Base-by-base conservation (phyloP, 2,113 vertebrate species). In the Cariama cristata region DNA sequence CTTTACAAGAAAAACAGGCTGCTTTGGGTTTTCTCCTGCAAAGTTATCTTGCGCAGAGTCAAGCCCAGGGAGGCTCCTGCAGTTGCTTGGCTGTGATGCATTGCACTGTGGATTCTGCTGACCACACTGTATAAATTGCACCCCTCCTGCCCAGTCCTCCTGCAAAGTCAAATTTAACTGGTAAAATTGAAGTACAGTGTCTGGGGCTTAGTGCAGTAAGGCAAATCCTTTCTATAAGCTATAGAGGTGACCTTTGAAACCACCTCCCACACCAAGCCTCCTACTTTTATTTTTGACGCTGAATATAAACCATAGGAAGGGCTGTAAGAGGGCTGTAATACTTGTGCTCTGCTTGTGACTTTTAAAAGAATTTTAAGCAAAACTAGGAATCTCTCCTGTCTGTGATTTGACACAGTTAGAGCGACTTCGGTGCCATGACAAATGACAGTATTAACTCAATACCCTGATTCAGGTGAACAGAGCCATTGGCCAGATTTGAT, bases 181-280 rank as follows among this genome's bases (percentile, higher is more conserved):
- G 92, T 62, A 26, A 67, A 79, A 85, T 72, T 82, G 88, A 96
- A 96, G 93, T 40, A n/a, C 45, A 7, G 38, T 67, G 87, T 88
- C 95, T 93, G 71, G 73, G 73, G 63, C 62, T 90, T 96, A 93
- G 87, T 44, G 73, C 71, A 95, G 96, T 93, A 86, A 94, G 79
- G 90, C 72, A 79, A 42, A 67, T 47, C 83, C 89, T 87, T 67
- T 82, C 90, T 76, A 42, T 84, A 90, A 92, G 93, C 86, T 59
- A 24, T 62, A 62, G 88, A 92, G 82, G 73, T 94, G 82, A 89
- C 94, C 90, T 55, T 71, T 93, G 26, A 73, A 94, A 86, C 72
- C 83, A 79, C 59, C 79, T 94, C 81, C 69, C 59, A 68, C 91
- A 90, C 80, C 42, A 79, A 81, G 44, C 59, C 79, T 86, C 77